Evolutionary conservation across 2,113 vertebrate species (phyloP).

Genomic region (Misgurnus mizolepis): DNA sequence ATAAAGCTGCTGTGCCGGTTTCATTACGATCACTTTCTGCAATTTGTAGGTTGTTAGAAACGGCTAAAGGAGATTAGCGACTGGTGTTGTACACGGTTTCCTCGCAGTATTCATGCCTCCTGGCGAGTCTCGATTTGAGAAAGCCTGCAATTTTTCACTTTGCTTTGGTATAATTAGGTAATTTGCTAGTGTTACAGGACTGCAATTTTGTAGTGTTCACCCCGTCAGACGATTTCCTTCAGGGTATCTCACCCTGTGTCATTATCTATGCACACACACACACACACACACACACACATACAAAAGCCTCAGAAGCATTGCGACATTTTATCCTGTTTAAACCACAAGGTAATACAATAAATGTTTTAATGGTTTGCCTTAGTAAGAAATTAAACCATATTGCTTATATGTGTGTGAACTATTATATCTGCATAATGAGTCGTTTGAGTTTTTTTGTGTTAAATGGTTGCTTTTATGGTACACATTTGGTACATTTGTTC

Average conservation of each 20-base stretch:
- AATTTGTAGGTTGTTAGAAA: conserved; percentile 44
- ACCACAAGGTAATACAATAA: neutral
- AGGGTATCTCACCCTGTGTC: conserved; percentile 66
- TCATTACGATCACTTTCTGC: conserved; percentile 33
- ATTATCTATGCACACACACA: conserved; percentile 67
- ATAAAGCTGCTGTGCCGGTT: neutral
- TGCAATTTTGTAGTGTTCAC: conserved; percentile 63
- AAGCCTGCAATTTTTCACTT: conserved; percentile 66
- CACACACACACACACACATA: neutral
- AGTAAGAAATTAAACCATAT: neutral
- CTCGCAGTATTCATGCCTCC: conserved; percentile 47
- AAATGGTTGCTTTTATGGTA: neutral
- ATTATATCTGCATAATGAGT: neutral
- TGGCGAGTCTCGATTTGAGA: conserved; percentile 47
- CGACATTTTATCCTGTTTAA: conserved; percentile 1
- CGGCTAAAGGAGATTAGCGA: conserved; percentile 47
- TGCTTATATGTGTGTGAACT: neutral
- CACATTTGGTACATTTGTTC: neutral
- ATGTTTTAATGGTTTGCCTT: neutral
- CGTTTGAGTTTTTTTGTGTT: too few species aligned
- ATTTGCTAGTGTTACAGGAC: conserved; percentile 69
- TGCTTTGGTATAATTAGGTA: conserved; percentile 65
- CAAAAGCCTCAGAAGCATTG: conserved; percentile 21
- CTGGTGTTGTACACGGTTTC: neutral
- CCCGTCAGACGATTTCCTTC: conserved; percentile 63